Percentiles rank a stretch among this genome's conserved stretches.
Conservation (phyloP, 2,797 vertebrate genomes). For the Sandelia bainsii region DNA sequence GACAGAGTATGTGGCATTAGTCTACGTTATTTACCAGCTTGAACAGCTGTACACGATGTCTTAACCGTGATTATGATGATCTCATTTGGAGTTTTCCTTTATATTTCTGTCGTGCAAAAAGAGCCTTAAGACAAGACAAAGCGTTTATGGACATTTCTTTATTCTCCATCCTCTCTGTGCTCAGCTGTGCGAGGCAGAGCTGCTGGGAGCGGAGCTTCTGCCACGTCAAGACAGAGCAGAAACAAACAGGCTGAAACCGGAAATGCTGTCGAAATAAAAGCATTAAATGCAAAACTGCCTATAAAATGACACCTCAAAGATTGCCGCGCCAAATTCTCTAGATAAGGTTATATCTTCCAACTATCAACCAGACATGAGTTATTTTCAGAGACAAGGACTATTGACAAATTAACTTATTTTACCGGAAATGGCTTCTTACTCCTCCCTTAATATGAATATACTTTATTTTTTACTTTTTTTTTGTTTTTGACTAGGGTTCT, state of each 20-base stretch:
- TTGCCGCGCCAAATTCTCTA: rapidly evolving
- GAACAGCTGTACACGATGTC: neutral
- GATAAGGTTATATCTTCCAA: too few relatives aligned
- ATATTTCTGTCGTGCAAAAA: conserved; percentile 11
- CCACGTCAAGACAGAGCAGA: neutral
- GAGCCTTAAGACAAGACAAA: conserved; percentile 22
- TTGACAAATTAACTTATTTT: neutral
- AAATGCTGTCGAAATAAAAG: conserved; percentile 34
- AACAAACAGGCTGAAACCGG: conserved; percentile 8
- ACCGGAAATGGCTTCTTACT: neutral
- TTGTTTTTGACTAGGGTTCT: neutral
- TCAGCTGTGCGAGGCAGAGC: conserved; percentile 49
- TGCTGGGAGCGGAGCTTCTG: conserved; percentile 23
- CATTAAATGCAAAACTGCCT: neutral
- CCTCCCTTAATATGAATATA: neutral
- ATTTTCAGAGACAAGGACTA: neutral
- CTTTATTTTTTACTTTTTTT: neutral
- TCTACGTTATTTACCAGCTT: neutral
- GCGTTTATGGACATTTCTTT: conserved; percentile 36
- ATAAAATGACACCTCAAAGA: neutral
- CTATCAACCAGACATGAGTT: neutral
- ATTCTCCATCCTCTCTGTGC: conserved; percentile 50
- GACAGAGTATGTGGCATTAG: conserved; percentile 22
- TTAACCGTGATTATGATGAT: neutral
- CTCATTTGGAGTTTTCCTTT: neutral